Percentiles rank a stretch among this genome's conserved stretches.
phyloP scores from a whole-genome alignment of 2,888 invertebrate genomes.

The Trypoxylon attenuatum region DNA sequence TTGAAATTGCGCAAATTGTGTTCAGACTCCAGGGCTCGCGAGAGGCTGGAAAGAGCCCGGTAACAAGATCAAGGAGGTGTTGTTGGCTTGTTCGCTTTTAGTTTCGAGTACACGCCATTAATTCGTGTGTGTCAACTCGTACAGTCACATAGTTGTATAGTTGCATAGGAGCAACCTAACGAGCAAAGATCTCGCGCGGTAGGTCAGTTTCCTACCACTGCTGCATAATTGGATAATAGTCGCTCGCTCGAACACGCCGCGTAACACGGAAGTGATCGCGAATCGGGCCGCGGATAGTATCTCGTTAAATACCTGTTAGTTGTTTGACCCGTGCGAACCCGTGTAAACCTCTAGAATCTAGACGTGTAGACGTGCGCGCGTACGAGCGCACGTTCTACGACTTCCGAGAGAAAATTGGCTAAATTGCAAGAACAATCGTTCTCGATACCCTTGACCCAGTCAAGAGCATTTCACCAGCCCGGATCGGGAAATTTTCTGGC shows the following conservation, averaged over 20 bases:
- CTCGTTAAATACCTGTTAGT: constrained; percentile 10
- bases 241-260: background rate
- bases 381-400: constrained; percentile 23
- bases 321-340: constrained; percentile 1
- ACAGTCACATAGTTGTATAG: background rate
- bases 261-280: constrained; percentile 34
- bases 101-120: constrained; percentile 5
- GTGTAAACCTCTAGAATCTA: background rate
- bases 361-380: background rate
- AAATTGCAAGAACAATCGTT: constrained; percentile 40
- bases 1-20: background rate
- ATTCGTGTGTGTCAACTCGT: no score
- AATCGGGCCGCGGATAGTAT: constrained; percentile 23
- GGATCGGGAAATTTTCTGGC: no score
- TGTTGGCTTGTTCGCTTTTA: constrained; percentile 4
- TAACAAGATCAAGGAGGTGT: background rate
- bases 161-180: no score
- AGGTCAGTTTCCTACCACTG: background rate
- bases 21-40: no score
- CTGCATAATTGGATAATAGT: constrained; percentile 22
- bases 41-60: background rate
- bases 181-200: no score
- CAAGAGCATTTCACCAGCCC: constrained; percentile 45
- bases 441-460: constrained; percentile 33
- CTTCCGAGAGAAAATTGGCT: constrained; percentile 50